Conservation (phyloP, 1,140 invertebrate species). For the Panulirus ornatus region DNA sequence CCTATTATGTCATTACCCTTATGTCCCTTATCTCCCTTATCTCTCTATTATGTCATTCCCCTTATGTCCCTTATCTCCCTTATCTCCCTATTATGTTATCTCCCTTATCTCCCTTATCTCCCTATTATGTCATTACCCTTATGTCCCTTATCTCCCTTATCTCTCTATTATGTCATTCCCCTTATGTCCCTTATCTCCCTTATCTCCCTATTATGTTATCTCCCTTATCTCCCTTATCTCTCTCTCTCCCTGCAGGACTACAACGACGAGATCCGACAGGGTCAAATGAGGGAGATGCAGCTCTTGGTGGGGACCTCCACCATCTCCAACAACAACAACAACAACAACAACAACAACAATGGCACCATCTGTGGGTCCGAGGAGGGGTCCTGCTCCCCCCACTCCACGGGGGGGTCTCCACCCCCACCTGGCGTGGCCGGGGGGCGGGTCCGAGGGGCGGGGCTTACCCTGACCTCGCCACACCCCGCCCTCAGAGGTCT, state of each 20-base stretch:
- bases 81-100: no score
- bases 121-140: no score
- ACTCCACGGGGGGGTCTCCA: slow-evolving; percentile 57
- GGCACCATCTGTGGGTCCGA: slow-evolving; percentile 63
- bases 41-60: no score
- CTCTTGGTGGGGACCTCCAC: slow-evolving; percentile 73
- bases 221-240: not conserved
- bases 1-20: no score
- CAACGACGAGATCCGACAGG: slow-evolving; percentile 80
- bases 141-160: no score
- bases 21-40: no score
- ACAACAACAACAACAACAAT: slow-evolving; percentile 46
- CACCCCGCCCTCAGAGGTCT: slow-evolving; percentile 74
- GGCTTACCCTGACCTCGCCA: slow-evolving; percentile 54
- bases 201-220: not conserved
- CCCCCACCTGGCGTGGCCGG: slow-evolving; percentile 23
- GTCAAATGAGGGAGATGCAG: slow-evolving; percentile 79
- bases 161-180: no score
- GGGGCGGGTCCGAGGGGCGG: slow-evolving; percentile 18
- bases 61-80: no score
- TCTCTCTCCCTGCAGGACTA: slow-evolving; percentile 77
- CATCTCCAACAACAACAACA: slow-evolving; percentile 65
- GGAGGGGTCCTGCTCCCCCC: slow-evolving; percentile 71
- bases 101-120: no score
- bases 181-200: not conserved